Conservation (phyloP, 2,797 vertebrate species). For the Urosaurus nigricauda region DNA sequence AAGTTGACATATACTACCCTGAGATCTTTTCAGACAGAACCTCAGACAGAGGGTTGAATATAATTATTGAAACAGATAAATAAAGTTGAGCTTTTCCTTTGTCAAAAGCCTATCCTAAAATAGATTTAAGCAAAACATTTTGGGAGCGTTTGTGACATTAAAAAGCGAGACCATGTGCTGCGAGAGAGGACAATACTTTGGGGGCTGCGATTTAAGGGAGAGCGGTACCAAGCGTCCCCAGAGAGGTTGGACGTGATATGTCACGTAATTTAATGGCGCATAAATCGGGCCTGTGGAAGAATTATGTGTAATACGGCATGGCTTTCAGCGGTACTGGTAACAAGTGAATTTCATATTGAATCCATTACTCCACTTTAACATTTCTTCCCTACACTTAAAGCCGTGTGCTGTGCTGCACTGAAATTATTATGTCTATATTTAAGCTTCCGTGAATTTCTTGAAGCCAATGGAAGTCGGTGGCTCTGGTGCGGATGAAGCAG, state of each 20-base stretch:
- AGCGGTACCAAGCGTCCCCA: not conserved
- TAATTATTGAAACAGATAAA: too few species aligned
- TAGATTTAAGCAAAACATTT: too few species aligned
- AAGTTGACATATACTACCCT: not conserved
- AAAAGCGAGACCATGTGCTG: too few species aligned
- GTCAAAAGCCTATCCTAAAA: too few species aligned
- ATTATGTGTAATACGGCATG: not conserved
- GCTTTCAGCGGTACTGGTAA: not conserved
- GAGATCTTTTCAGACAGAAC: not conserved
- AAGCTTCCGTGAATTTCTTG: not conserved
- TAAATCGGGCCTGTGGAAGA: not conserved
- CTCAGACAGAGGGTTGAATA: not conserved
- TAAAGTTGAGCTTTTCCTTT: too few species aligned
- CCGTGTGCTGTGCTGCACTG: not conserved
- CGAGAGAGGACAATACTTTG: too few species aligned
- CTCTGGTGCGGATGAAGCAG: too few species aligned
- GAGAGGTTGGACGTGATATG: not conserved
- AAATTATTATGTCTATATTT: not conserved
- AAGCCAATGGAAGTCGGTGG: too few species aligned
- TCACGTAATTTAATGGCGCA: not conserved
- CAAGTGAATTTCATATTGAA: conserved; percentile 16
- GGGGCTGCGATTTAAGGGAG: not conserved
- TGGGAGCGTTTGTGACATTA: too few species aligned
- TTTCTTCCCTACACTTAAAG: not conserved
- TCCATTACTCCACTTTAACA: not conserved